Evolutionary conservation across 2,888 invertebrate genomes (phyloP), one percentile per base, ranked within the genome.

Genomic region (Axea sp.): DNA sequence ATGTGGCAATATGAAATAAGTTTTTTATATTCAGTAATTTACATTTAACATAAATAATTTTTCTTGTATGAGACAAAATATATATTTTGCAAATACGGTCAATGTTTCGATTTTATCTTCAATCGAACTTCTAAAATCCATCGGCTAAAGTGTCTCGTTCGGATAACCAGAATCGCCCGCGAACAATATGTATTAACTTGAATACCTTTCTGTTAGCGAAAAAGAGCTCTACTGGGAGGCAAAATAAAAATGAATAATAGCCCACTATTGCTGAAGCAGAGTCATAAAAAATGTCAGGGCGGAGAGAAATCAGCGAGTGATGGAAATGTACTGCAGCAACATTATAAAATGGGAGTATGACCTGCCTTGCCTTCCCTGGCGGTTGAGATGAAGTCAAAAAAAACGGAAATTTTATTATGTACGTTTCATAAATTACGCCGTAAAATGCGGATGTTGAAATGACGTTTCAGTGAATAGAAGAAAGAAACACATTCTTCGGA

Each of bases 311-410:
- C 65, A 62, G 71, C 57, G 69, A 69, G 69, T 69, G 59, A 65
- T 76, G 75, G 62, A 68, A 68, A 57, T 59, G 59, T 49, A 68
- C 68, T 68, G 68, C 68, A 24, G 57, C 31, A 47, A 68, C 59
- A 59, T 68, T 68, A 59, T 59, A 68, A 47, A 68, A 68, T 12
- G 45, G 11, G 26, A 53, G 22, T 41, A 64, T 51, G 33, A 51
- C 51, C 28, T 19, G 33, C 31, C 26, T 39, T 24, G 7, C 15
- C 12, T 22, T 43, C 22, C 41, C 17, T 31, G 26, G 6, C 9
- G 22, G 3, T 33, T 7, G 37, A 60, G 60, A 47, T 47, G 60
- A 60, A 60, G 47, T 60, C 47, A n/a, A 15, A 47, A 60, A 59
- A 60, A 60, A 60, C 47, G 35, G 24, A 45, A 59, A 60, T 49